Evolutionary conservation across 1,140 invertebrate genomes (phyloP).

Genomic region (Calosoma granatense): DNA sequence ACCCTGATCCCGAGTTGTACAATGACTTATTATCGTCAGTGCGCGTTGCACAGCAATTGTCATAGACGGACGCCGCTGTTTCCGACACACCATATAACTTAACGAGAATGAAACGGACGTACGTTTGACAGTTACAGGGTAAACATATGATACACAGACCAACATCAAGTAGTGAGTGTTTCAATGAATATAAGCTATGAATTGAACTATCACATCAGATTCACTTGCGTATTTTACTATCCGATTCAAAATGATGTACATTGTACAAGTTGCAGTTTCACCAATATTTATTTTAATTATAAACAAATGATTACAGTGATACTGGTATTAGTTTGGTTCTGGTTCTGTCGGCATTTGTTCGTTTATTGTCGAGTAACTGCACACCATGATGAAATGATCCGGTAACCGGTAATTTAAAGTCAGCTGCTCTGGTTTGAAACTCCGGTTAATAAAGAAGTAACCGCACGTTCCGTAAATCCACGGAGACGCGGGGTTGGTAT

Average conservation of each 20-base stretch:
- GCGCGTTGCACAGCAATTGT: not conserved
- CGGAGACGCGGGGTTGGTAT: no score
- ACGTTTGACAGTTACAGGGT: not conserved
- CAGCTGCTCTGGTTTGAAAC: not conserved
- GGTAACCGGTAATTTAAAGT: not conserved
- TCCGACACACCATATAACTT: slow-evolving; percentile 1
- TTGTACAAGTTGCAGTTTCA: no score
- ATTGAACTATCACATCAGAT: no score
- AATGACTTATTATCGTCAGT: slow-evolving; percentile 1
- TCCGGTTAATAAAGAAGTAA: not conserved
- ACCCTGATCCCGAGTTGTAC: not conserved
- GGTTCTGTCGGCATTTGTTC: no score
- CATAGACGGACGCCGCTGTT: not conserved
- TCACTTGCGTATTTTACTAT: no score
- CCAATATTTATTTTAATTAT: no score
- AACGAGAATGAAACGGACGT: not conserved
- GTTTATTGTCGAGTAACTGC: not conserved
- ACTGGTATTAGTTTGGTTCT: no score
- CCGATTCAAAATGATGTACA: no score
- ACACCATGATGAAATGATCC: not conserved
- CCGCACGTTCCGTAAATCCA: not conserved
- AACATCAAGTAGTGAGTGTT: no score
- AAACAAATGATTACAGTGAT: no score
- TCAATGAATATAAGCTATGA: no score
- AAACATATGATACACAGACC: slow-evolving; percentile 1